These are phyloP conservation scores for Drusus annulatus DNA, from an alignment of 1,140 invertebrate species.

Conservation along the genomic window DNA sequence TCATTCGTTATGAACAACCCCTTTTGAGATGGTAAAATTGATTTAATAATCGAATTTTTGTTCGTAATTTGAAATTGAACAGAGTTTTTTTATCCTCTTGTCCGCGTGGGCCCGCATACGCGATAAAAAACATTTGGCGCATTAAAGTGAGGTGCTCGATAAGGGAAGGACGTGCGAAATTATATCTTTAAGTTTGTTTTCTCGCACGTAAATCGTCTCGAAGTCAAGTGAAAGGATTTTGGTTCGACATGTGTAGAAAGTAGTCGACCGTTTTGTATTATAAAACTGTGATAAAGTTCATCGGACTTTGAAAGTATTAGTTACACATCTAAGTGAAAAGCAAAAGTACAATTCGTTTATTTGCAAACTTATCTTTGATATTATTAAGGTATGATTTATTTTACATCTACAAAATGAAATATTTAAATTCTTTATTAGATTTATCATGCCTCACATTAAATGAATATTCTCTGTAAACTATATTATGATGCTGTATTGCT, in stretches of 20 bases:
- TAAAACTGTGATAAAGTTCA: slow-evolving; percentile 46
- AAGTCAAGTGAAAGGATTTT: slow-evolving; percentile 36
- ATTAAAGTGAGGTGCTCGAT: background rate
- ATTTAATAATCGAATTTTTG: slow-evolving; percentile 11
- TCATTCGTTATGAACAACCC: too few relatives aligned
- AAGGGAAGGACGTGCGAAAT: background rate
- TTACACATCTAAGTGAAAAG: background rate
- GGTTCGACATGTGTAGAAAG: slow-evolving; percentile 12
- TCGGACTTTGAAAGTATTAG: slow-evolving; percentile 35
- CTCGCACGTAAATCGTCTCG: background rate
- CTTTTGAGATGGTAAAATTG: background rate
- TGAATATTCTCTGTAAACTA: background rate
- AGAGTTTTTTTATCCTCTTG: background rate
- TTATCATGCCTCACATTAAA: background rate
- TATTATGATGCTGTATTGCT: background rate
- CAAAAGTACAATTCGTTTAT: slow-evolving; percentile 15
- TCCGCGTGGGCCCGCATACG: slow-evolving; percentile 39
- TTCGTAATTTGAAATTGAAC: too few relatives aligned
- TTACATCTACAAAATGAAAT: slow-evolving; percentile 12
- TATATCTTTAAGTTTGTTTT: background rate
- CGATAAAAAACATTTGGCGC: background rate
- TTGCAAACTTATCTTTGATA: slow-evolving; percentile 42
- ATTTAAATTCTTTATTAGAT: slow-evolving; percentile 16
- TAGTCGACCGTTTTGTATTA: slow-evolving; percentile 26
- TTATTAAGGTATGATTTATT: slow-evolving; percentile 41